These are phyloP conservation scores for Dendrocincla fuliginosa DNA, from an alignment of 2,797 vertebrate genomes.

Conservation along the genomic window DNA sequence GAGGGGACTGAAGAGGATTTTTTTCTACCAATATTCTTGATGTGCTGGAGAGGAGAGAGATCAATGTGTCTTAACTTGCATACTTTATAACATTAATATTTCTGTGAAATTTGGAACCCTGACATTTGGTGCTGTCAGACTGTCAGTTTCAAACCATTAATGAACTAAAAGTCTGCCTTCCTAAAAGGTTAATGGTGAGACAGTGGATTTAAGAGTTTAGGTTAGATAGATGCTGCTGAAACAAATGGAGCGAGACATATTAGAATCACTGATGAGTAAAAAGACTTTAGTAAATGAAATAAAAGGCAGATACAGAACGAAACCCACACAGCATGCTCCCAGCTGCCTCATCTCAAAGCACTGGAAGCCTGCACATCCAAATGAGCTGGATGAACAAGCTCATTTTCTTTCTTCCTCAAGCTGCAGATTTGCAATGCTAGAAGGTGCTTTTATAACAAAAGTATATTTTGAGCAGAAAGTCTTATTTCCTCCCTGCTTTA, in stretches of 20 bases:
- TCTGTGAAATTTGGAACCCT: neutral
- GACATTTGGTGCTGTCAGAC: neutral
- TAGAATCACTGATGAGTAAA: constrained; percentile 58
- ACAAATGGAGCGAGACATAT: constrained; percentile 53
- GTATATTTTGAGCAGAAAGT: neutral
- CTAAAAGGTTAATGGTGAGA: constrained; percentile 30
- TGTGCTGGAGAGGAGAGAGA: neutral
- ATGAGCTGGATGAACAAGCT: neutral
- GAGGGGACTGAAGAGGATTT: neutral
- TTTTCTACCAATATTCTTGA: neutral
- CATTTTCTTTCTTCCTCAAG: neutral
- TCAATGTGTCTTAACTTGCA: neutral
- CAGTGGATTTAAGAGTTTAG: constrained; percentile 14
- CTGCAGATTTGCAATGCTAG: neutral
- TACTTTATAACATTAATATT: neutral
- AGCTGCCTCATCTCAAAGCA: constrained; percentile 30
- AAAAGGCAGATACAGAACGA: neutral
- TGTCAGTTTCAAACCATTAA: constrained; percentile 27
- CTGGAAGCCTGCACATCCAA: neutral
- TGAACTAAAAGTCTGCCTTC: constrained; percentile 33
- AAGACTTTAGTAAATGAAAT: constrained; percentile 55
- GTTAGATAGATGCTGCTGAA: constrained; percentile 44
- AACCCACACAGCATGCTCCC: neutral
- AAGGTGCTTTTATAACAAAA: neutral
- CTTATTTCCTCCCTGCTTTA: neutral